These are phyloP conservation scores for Pemphredon lugubris DNA, from an alignment of 2,888 invertebrate species.

Conservation along the genomic window DNA sequence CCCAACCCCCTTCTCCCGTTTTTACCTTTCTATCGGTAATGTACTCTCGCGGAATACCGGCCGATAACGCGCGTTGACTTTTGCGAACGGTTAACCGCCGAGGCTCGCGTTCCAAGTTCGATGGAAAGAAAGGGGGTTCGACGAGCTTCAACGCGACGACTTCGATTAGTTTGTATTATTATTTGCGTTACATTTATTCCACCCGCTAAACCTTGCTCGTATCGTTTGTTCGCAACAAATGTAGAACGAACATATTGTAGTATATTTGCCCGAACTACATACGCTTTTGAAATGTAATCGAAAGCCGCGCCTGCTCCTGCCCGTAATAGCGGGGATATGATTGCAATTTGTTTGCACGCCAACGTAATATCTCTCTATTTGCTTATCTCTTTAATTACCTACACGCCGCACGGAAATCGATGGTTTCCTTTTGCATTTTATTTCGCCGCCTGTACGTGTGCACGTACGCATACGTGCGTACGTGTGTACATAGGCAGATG, in stretches of 20 bases:
- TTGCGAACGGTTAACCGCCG: not conserved
- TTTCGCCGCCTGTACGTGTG: too few relatives aligned
- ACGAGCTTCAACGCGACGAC: not conserved
- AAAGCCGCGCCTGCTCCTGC: slow-evolving; percentile 4
- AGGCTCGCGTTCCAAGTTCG: not conserved
- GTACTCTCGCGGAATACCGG: too few relatives aligned
- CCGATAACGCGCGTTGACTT: too few relatives aligned
- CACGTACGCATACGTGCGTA: too few relatives aligned
- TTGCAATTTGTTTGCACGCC: slow-evolving; percentile 23
- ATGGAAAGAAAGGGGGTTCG: not conserved
- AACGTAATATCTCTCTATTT: slow-evolving; percentile 24
- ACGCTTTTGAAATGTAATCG: slow-evolving; percentile 27
- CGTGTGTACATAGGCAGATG: not conserved
- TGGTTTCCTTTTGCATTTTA: not conserved
- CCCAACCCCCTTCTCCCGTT: not conserved
- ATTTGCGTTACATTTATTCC: slow-evolving; percentile 3
- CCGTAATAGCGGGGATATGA: slow-evolving; percentile 20
- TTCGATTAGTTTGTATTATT: slow-evolving; percentile 18
- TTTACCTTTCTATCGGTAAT: not conserved
- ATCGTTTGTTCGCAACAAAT: slow-evolving; percentile 23
- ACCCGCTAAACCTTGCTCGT: not conserved
- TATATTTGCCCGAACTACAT: slow-evolving; percentile 30
- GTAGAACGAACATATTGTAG: slow-evolving; percentile 11
- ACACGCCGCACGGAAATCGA: not conserved
- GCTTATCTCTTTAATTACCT: slow-evolving; percentile 34